phyloP scores from a whole-genome alignment of 2,113 vertebrate genomes.

The Daubentonia madagascariensis region DNA sequence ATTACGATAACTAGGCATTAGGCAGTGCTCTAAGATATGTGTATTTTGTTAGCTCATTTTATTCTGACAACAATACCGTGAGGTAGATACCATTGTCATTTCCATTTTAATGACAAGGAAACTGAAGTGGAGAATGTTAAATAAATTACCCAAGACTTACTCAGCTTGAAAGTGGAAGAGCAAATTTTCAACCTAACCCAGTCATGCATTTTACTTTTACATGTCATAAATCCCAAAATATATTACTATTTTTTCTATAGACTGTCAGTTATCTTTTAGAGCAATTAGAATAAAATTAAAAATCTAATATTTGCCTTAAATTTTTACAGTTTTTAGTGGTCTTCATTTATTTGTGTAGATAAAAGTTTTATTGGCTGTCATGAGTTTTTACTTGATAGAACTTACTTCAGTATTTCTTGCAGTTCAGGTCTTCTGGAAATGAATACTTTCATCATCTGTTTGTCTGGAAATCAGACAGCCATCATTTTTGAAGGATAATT shows the following conservation, averaged over 20 bases:
- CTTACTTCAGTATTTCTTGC: not conserved
- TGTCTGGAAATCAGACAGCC: not conserved
- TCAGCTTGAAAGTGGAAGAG: not conserved
- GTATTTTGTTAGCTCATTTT: not conserved
- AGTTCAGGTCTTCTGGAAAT: not conserved
- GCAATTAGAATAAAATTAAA: not conserved
- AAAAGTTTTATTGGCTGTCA: not conserved
- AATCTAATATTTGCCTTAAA: not conserved
- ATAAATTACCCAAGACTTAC: not conserved
- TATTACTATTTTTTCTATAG: not conserved
- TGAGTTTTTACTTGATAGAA: not conserved
- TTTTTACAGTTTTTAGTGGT: not conserved
- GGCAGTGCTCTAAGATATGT: not conserved
- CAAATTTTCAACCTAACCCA: not conserved
- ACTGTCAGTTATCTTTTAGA: not conserved
- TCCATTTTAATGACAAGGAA: not conserved
- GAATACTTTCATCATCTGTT: not conserved
- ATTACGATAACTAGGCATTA: not conserved
- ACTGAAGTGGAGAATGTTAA: not conserved
- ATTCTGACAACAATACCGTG: not conserved
- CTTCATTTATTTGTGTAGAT: not conserved
- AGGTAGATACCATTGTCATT: not conserved
- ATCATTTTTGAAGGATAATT: not conserved
- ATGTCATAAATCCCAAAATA: not conserved
- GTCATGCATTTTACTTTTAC: not conserved